Conservation (phyloP, 2,113 vertebrate genomes). For the Chaenogobius annularis region DNA sequence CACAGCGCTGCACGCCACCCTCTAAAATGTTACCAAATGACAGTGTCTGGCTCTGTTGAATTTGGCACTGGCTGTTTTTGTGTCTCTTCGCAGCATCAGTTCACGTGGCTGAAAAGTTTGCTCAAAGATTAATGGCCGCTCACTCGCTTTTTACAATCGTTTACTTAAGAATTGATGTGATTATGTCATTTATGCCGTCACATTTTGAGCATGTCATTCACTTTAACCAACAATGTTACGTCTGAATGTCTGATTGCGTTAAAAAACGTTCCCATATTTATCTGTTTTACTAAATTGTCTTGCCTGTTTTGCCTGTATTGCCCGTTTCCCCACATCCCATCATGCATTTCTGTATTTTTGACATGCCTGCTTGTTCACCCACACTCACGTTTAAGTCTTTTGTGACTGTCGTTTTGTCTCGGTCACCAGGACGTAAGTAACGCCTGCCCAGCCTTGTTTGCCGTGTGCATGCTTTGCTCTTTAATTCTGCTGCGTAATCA, state of each 20-base stretch:
- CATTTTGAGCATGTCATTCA: too few species aligned
- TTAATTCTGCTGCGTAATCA: slow-evolving; percentile 60
- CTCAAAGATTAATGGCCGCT: too few species aligned
- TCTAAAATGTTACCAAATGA: too few species aligned
- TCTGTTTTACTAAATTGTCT: background rate
- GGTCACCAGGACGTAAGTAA: slow-evolving; percentile 92
- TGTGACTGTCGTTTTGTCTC: slow-evolving; percentile 79
- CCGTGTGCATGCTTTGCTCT: slow-evolving; percentile 84
- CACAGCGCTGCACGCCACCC: too few species aligned
- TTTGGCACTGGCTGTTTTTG: too few species aligned
- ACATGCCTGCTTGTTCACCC: slow-evolving; percentile 53
- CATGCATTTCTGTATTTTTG: slow-evolving; percentile 34
- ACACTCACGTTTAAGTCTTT: slow-evolving; percentile 70
- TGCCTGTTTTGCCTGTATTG: slow-evolving; percentile 33
- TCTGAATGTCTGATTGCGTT: background rate
- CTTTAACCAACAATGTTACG: background rate
- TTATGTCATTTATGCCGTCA: too few species aligned
- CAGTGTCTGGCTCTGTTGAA: too few species aligned
- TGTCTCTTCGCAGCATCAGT: too few species aligned
- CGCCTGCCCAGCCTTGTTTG: slow-evolving; percentile 74
- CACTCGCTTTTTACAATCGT: background rate
- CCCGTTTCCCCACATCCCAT: slow-evolving; percentile 6
- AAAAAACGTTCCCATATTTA: background rate
- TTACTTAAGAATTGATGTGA: too few species aligned
- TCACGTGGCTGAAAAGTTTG: too few species aligned